phyloP scores from a whole-genome alignment of 2,113 vertebrate species.

The Cynoglossus semilaevis region DNA sequence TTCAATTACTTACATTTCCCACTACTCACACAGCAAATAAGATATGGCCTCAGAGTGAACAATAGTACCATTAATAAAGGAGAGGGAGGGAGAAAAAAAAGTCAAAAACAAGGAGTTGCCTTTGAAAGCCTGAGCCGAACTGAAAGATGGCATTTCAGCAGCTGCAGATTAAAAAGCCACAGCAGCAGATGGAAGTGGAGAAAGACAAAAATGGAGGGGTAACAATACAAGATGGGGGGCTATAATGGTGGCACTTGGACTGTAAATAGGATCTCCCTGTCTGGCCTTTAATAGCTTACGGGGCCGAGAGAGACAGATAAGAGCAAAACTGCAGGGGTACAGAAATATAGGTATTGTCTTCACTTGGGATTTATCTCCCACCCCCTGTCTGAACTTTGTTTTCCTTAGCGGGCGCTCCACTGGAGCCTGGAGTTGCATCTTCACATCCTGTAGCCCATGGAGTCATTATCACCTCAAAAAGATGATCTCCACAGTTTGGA shows the following conservation, averaged over 20 bases:
- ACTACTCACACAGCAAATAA: slow-evolving; percentile 54
- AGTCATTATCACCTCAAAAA: slow-evolving; percentile 44
- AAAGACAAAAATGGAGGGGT: slow-evolving; percentile 56
- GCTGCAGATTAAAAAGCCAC: slow-evolving; percentile 69
- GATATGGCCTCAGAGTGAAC: slow-evolving; percentile 63
- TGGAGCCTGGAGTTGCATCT: slow-evolving; percentile 16
- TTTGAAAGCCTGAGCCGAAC: slow-evolving; percentile 45
- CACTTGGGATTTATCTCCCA: slow-evolving; percentile 65
- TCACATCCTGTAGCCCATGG: slow-evolving; percentile 18
- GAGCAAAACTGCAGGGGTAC: slow-evolving; percentile 62
- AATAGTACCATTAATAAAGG: slow-evolving; percentile 72
- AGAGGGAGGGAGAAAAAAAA: slow-evolving; percentile 5
- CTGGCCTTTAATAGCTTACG: slow-evolving; percentile 69
- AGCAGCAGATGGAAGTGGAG: slow-evolving; percentile 57
- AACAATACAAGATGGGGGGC: slow-evolving; percentile 63
- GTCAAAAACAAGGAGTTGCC: slow-evolving; percentile 65
- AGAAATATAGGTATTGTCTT: slow-evolving; percentile 67
- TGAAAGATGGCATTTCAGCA: slow-evolving; percentile 71
- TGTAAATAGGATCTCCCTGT: slow-evolving; percentile 78
- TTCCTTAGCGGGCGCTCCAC: slow-evolving; percentile 53
- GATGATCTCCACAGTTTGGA: slow-evolving; percentile 9
- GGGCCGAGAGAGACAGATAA: slow-evolving; percentile 70
- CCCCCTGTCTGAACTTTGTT: slow-evolving; percentile 62
- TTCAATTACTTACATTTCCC: slow-evolving; percentile 52
- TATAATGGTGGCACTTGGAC: slow-evolving; percentile 72